phyloP scores from a whole-genome alignment of 2,888 invertebrate genomes.

The Apamea crenata region DNA sequence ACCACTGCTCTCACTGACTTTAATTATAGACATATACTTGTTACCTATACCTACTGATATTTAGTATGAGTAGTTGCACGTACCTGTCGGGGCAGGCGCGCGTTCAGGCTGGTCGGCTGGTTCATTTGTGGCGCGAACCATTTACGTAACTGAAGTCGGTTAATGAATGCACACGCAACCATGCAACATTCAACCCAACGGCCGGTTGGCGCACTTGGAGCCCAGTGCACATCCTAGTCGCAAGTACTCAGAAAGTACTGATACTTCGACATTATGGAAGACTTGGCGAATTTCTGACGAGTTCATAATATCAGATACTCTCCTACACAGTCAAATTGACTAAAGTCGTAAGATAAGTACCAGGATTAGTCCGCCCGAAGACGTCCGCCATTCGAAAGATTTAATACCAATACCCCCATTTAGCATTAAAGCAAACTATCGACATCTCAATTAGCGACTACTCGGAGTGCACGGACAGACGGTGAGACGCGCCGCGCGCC shows the following conservation, averaged over 20 bases:
- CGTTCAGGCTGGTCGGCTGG: neutral
- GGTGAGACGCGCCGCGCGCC: too few relatives aligned
- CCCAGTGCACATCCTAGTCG: neutral
- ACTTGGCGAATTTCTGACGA: neutral
- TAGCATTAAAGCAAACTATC: slow-evolving; percentile 16
- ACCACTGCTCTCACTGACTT: too few relatives aligned
- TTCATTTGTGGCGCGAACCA: neutral
- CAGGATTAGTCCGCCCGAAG: neutral
- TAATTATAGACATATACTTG: too few relatives aligned
- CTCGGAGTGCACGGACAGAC: neutral
- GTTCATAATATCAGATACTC: neutral
- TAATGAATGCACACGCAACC: slow-evolving; percentile 14
- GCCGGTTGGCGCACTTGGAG: too few relatives aligned
- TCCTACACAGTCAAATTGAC: too few relatives aligned
- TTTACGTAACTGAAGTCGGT: slow-evolving; percentile 10
- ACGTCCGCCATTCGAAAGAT: too few relatives aligned
- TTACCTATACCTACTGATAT: too few relatives aligned
- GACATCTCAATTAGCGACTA: slow-evolving; percentile 22
- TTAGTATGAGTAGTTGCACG: too few relatives aligned
- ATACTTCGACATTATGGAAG: neutral
- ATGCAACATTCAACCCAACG: neutral
- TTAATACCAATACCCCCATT: neutral
- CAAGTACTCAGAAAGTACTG: neutral
- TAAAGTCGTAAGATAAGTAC: neutral
- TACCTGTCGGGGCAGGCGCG: neutral